Evolutionary conservation across 2,888 invertebrate species (phyloP).

Genomic region (Argyresthia goedartella): DNA sequence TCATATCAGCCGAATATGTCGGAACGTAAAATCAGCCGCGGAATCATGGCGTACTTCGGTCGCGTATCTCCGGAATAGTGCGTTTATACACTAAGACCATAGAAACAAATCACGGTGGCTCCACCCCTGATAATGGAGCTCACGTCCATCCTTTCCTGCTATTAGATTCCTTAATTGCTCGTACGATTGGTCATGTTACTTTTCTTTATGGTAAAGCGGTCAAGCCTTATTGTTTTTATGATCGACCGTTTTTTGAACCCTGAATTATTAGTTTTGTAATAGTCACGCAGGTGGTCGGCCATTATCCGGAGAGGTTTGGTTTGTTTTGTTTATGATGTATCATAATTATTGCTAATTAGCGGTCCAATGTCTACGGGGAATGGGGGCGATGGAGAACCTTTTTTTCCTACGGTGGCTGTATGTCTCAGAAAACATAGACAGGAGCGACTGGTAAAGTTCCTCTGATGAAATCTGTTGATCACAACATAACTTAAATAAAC

Average conservation of each 20-base stretch:
- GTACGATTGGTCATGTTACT: slow-evolving; percentile 57
- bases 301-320: slow-evolving; percentile 30
- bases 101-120: no score
- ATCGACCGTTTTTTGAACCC: slow-evolving; percentile 52
- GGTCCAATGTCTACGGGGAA: background rate
- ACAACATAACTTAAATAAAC: background rate
- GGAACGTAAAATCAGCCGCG: no score
- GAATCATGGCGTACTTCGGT: no score
- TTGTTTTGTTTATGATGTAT: slow-evolving; percentile 35
- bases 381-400: no score
- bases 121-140: slow-evolving; percentile 11
- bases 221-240: slow-evolving; percentile 67
- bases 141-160: slow-evolving; percentile 57
- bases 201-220: slow-evolving; percentile 65
- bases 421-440: no score
- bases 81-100: no score
- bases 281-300: slow-evolving; percentile 50
- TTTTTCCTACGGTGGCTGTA: no score
- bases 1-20: no score
- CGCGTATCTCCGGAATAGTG: no score
- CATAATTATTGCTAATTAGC: slow-evolving; percentile 19
- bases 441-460: no score
- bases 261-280: slow-evolving; percentile 50
- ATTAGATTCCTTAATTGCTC: slow-evolving; percentile 65
- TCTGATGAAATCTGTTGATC: no score